Percentiles rank a stretch among this genome's conserved stretches.
Evolutionary conservation across 2,888 invertebrate species (phyloP).

Genomic region (Chromoteleia sp.): DNA sequence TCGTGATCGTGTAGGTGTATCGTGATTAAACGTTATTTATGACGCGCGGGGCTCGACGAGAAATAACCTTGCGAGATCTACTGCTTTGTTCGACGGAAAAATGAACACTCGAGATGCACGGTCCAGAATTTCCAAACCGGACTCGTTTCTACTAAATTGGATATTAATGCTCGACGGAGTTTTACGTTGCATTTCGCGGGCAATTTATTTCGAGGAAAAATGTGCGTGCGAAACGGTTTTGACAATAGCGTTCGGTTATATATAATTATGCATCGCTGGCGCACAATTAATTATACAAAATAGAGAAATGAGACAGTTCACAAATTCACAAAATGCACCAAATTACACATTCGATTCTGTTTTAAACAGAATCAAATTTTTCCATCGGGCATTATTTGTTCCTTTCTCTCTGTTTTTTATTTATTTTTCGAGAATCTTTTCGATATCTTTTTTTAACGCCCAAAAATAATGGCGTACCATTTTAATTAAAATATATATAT

Average conservation of each 20-base stretch:
- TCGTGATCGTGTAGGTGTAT: slow-evolving; percentile 49
- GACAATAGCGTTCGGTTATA: slow-evolving; percentile 34
- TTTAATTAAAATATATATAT: too few species aligned
- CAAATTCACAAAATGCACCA: too few species aligned
- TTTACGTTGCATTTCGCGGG: slow-evolving; percentile 43
- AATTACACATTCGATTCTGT: too few species aligned
- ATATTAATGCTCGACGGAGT: slow-evolving; percentile 53
- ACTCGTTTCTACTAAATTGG: slow-evolving; percentile 55
- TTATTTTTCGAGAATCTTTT: too few species aligned
- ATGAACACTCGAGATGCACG: slow-evolving; percentile 44
- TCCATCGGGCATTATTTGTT: too few species aligned
- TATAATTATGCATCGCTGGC: slow-evolving; percentile 31
- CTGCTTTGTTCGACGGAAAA: slow-evolving; percentile 55
- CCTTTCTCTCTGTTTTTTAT: too few species aligned
- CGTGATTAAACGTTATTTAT: slow-evolving; percentile 63
- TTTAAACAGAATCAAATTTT: too few species aligned
- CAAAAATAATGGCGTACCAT: too few species aligned
- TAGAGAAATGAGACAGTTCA: too few species aligned
- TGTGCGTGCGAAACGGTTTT: slow-evolving; percentile 32
- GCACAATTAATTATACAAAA: slow-evolving; percentile 30
- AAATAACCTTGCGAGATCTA: slow-evolving; percentile 52
- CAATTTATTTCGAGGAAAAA: slow-evolving; percentile 46
- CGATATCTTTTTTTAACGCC: too few species aligned
- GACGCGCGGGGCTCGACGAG: slow-evolving; percentile 15
- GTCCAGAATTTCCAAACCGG: slow-evolving; percentile 34